These are phyloP conservation scores for Chionomys nivalis DNA, from an alignment of 2,113 vertebrate genomes.

Conservation along the genomic window DNA sequence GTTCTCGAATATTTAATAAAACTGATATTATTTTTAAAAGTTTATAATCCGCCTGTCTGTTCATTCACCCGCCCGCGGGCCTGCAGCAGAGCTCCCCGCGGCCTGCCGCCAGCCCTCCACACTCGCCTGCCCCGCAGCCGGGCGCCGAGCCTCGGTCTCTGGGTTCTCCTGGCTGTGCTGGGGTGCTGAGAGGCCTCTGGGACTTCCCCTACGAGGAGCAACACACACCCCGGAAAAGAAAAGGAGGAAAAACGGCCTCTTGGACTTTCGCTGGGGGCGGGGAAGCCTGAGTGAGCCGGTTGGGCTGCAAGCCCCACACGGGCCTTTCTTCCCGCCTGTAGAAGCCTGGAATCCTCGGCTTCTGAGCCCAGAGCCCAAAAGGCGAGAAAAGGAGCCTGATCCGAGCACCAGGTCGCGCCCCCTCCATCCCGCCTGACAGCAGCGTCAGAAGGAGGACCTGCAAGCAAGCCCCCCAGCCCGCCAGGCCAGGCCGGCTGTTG, in stretches of 20 bases:
- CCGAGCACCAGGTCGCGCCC: background rate
- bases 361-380: slow-evolving; percentile 41
- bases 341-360: slow-evolving; percentile 18
- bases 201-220: background rate
- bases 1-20: slow-evolving; percentile 93
- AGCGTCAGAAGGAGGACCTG: slow-evolving; percentile 4
- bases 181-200: slow-evolving; percentile 46
- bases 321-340: slow-evolving; percentile 63
- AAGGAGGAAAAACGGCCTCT: background rate
- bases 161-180: background rate
- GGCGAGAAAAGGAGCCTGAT: slow-evolving; percentile 2
- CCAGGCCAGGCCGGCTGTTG: slow-evolving; percentile 52
- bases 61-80: slow-evolving; percentile 73
- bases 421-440: background rate
- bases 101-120: slow-evolving; percentile 39
- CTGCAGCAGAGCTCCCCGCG: slow-evolving; percentile 47
- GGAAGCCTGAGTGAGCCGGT: background rate
- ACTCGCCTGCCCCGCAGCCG: background rate
- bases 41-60: slow-evolving; percentile 82
- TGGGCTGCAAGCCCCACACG: slow-evolving; percentile 31
- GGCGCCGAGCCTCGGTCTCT: slow-evolving; percentile 35
- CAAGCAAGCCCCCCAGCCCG: slow-evolving; percentile 3
- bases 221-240: slow-evolving; percentile 52
- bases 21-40: slow-evolving; percentile 91
- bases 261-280: slow-evolving; percentile 53